Conservation (phyloP, 2,797 vertebrate species). For the Galagoides demidoff region DNA sequence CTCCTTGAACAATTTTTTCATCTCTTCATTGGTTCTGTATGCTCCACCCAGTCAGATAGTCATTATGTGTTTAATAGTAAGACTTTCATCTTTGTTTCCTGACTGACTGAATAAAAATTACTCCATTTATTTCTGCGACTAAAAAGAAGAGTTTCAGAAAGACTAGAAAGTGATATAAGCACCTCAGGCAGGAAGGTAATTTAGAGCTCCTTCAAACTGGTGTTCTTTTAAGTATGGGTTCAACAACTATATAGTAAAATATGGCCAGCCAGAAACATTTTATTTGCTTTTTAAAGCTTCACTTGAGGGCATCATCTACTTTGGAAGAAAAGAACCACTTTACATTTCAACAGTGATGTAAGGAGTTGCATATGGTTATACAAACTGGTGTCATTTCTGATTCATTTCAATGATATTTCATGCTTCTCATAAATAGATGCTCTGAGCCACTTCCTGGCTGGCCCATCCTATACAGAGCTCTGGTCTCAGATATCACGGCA, state of each 20-base stretch:
- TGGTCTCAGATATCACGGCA: not conserved
- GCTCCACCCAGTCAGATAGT: not conserved
- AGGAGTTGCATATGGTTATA: not conserved
- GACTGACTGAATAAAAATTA: slow-evolving; percentile 26
- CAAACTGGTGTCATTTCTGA: not conserved
- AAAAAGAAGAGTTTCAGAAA: slow-evolving; percentile 30
- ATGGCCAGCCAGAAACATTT: slow-evolving; percentile 32
- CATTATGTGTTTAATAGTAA: not conserved
- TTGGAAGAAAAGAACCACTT: not conserved
- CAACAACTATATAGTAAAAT: slow-evolving; percentile 21
- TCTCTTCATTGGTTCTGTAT: not conserved
- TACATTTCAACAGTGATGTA: not conserved
- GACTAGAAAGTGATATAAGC: not conserved
- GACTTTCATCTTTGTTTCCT: not conserved
- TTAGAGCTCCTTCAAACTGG: slow-evolving; percentile 36
- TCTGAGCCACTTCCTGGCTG: not conserved
- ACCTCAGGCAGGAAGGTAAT: slow-evolving; percentile 30
- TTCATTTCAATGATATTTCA: not conserved
- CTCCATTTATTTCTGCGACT: slow-evolving; percentile 36
- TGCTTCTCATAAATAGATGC: not conserved
- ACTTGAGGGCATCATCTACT: not conserved
- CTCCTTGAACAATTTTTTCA: not conserved
- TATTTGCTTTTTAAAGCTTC: not conserved
- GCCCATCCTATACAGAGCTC: not conserved
- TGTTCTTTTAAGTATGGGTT: not conserved